phyloP scores from a whole-genome alignment of 2,797 vertebrate species.

The Heliangelus exortis region DNA sequence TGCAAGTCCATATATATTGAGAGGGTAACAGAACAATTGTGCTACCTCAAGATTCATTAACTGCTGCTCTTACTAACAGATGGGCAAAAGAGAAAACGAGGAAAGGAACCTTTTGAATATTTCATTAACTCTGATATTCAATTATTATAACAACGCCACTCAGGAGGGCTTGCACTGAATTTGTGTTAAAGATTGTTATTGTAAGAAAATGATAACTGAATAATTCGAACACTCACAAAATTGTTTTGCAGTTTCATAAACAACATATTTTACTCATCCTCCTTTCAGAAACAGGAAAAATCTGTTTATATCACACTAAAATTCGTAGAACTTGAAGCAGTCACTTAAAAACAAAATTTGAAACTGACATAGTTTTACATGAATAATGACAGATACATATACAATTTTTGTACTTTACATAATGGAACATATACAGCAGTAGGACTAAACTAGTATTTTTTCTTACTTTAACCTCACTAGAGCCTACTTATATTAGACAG shows the following conservation, averaged over 20 bases:
- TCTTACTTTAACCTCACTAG: not conserved
- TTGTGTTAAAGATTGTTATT: slow-evolving; percentile 6
- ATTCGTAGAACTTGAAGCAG: not conserved
- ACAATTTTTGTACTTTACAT: not conserved
- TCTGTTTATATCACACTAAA: not conserved
- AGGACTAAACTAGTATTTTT: not conserved
- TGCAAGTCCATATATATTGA: not conserved
- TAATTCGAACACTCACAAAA: not conserved
- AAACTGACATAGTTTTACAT: not conserved
- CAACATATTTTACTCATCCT: not conserved
- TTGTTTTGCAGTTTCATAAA: not conserved
- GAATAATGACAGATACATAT: not conserved
- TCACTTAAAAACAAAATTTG: not conserved
- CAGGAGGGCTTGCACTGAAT: not conserved
- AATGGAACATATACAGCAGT: not conserved
- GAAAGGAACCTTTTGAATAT: slow-evolving; percentile 35
- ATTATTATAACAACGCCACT: slow-evolving; percentile 41
- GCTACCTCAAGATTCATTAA: slow-evolving; percentile 39
- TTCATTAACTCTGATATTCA: slow-evolving; percentile 46
- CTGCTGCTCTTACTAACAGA: slow-evolving; percentile 1
- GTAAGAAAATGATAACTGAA: slow-evolving; percentile 25
- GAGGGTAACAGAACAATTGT: slow-evolving; percentile 1
- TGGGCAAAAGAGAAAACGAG: not conserved
- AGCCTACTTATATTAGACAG: not conserved
- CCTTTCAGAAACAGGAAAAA: not conserved